Evolutionary conservation across 1,140 invertebrate species (phyloP), one percentile per base, ranked within the genome.

Genomic region (Cydia pomonella): DNA sequence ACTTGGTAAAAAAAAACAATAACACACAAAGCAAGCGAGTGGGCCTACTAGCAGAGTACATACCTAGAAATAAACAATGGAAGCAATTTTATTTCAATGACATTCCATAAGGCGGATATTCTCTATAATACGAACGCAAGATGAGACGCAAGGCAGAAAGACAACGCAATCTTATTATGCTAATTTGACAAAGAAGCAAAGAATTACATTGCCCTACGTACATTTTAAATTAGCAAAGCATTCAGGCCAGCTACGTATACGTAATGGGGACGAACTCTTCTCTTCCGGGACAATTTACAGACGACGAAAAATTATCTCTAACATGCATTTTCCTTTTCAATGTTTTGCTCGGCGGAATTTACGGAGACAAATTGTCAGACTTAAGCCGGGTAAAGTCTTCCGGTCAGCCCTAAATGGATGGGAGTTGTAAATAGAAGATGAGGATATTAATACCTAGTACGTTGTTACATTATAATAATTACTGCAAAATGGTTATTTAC

Each of bases 301-400:
- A 66, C 63, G 63, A 41, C 64, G 64, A 41, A 41, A 69, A 69
- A 69, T 69, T 69, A 69, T 69, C 25, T 69, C 64, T 69, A 69
- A 69, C 27, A 69, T 69, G 64, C 27, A 69, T 69, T 69, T 27
- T 33, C 18, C 27, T 69, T 69, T 69, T 33, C 16, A 38, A 69
- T 69, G 64, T 69, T 41, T 69, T 41, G 5, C 64, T 69, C 64
- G 64, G n/a, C 27, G 63, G 23, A 29, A 33, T 59, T 33, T 10
- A 10, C 29, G 64, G 64, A 18, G 29, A 69, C 27, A 69, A 69
- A 69, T 69, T 69, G 29, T 64, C 64, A 69, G 29, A 33, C 27
- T 7, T 69, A 33, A 64, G 53, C 53, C 53, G 18, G 18, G 53
- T 59, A 23, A 53, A 53, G 21, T 59, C 53, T 59, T 59, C 53